Conservation (phyloP, 2,888 invertebrate genomes). For the Cinara cedri region DNA sequence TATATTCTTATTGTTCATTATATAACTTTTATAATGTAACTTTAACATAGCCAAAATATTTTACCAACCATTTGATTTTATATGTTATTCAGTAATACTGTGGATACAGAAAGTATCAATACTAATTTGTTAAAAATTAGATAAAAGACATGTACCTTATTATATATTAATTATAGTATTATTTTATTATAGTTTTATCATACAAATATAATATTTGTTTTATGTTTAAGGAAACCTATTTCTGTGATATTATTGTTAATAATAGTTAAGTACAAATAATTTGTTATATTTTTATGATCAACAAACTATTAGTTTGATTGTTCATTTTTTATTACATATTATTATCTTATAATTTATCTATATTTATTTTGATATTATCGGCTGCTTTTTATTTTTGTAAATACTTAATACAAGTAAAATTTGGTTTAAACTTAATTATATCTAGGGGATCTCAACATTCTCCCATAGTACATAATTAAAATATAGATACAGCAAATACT, state of each 20-base stretch:
- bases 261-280: conserved; percentile 46
- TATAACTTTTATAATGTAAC: conserved; percentile 14
- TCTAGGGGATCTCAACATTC: no score
- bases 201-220: conserved; percentile 5
- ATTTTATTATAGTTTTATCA: not conserved
- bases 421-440: not conserved
- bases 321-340: conserved; percentile 38
- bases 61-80: not conserved
- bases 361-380: conserved; percentile 34
- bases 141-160: conserved; percentile 29
- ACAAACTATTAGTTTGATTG: conserved; percentile 23
- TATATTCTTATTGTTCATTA: not conserved
- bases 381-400: conserved; percentile 36
- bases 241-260: conserved; percentile 51
- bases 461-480: no score
- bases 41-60: conserved; percentile 18
- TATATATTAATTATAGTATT: not conserved
- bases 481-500: not conserved
- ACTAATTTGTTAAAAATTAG: not conserved
- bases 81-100: conserved; percentile 12
- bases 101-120: not conserved
- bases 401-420: conserved; percentile 9
- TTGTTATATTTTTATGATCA: conserved; percentile 47
- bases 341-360: conserved; percentile 30
- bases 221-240: conserved; percentile 6